These are phyloP conservation scores for Actinia equina DNA, from an alignment of 64 coral and sea anemone genomes.

Conservation along the genomic window DNA sequence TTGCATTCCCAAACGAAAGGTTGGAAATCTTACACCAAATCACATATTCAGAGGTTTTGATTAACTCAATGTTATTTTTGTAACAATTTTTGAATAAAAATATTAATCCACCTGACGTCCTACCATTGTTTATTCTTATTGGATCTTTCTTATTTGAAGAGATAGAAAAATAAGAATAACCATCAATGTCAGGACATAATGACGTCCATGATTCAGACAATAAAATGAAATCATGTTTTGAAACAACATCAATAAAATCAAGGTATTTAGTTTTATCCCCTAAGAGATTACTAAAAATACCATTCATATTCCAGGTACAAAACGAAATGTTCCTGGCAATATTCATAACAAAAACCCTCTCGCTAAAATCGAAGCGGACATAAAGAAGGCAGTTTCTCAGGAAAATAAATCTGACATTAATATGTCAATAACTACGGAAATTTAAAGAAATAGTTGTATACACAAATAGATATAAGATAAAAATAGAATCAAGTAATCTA, in stretches of 20 bases:
- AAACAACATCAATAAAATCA: not conserved
- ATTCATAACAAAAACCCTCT: not conserved
- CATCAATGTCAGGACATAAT: not conserved
- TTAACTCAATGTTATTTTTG: constrained; percentile 1
- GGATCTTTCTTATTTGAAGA: not conserved
- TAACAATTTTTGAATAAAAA: constrained; percentile 6
- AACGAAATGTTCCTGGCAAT: not conserved
- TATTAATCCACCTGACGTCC: not conserved
- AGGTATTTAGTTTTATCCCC: not conserved
- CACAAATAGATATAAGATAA: not conserved
- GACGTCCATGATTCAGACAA: not conserved
- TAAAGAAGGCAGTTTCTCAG: not conserved
- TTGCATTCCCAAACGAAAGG: not conserved
- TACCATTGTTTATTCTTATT: not conserved
- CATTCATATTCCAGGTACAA: not conserved
- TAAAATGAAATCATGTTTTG: not conserved
- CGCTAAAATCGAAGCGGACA: not conserved
- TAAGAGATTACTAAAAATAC: not conserved
- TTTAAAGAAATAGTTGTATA: not conserved
- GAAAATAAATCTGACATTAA: not conserved
- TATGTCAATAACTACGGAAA: not conserved
- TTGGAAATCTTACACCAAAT: constrained; percentile 2
- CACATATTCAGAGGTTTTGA: not conserved
- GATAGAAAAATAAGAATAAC: constrained; percentile 1
- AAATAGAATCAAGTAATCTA: not conserved